phyloP scores from a whole-genome alignment of 2,888 invertebrate genomes.

The Synanthedon formicaeformis region DNA sequence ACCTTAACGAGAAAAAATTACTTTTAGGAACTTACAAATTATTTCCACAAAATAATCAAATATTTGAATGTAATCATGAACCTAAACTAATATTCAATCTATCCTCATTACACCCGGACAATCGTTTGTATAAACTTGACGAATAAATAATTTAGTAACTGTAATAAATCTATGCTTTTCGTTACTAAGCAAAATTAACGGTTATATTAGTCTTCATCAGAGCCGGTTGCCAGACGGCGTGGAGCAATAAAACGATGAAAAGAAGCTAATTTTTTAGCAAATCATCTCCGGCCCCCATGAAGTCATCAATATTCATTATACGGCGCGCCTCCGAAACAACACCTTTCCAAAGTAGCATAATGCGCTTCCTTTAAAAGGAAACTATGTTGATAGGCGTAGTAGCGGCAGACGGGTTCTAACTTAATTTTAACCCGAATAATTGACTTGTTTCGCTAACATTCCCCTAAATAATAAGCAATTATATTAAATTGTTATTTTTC shows the following conservation, averaged over 20 bases:
- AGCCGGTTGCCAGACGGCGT: slow-evolving; percentile 39
- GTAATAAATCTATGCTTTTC: slow-evolving; percentile 40
- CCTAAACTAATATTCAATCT: not conserved
- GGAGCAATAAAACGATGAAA: slow-evolving; percentile 66
- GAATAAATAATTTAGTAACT: slow-evolving; percentile 10
- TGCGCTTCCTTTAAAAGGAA: slow-evolving; percentile 53
- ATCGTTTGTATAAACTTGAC: not conserved
- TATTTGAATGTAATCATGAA: no score
- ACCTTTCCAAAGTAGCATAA: slow-evolving; percentile 52
- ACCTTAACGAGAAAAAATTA: no score
- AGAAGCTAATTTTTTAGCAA: slow-evolving; percentile 68
- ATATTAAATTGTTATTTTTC: no score
- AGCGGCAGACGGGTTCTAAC: slow-evolving; percentile 32
- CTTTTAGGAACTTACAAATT: no score
- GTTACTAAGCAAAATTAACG: slow-evolving; percentile 61
- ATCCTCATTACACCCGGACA: not conserved
- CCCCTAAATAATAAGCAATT: slow-evolving; percentile 6
- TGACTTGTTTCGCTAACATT: slow-evolving; percentile 53
- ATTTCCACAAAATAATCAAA: no score
- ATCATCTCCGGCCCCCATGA: slow-evolving; percentile 65
- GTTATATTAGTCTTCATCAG: slow-evolving; percentile 67
- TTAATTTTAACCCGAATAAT: slow-evolving; percentile 61
- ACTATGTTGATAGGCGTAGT: slow-evolving; percentile 29
- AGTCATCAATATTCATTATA: slow-evolving; percentile 70
- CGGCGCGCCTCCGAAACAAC: slow-evolving; percentile 65